Conservation (phyloP, 2,888 invertebrate species). For the Sarcophaga variegata region DNA sequence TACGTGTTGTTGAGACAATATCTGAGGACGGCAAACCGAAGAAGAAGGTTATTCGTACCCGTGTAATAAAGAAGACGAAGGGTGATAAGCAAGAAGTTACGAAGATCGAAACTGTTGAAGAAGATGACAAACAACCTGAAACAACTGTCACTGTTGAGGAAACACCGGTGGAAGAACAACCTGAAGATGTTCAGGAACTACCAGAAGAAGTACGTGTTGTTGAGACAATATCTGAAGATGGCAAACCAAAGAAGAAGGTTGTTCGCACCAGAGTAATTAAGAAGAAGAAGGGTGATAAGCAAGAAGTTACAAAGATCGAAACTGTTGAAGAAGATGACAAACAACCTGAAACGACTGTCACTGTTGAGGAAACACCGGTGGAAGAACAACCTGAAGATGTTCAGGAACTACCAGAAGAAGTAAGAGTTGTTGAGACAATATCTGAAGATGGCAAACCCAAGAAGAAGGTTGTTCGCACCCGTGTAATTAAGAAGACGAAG, state of each 20-base stretch:
- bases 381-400: conserved; percentile 55
- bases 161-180: conserved; percentile 69
- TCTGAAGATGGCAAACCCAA: conserved; percentile 60
- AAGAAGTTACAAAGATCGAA: conserved; percentile 74
- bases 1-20: conserved; percentile 70
- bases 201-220: conserved; percentile 69
- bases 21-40: conserved; percentile 71
- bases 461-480: conserved; percentile 59
- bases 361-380: conserved; percentile 60
- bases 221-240: conserved; percentile 71
- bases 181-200: conserved; percentile 69
- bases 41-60: conserved; percentile 73
- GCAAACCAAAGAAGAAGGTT: conserved; percentile 71
- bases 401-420: conserved; percentile 62
- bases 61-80: conserved; percentile 73
- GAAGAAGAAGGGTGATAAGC: conserved; percentile 73
- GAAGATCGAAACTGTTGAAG: conserved; percentile 74
- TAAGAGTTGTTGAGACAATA: conserved; percentile 55
- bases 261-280: conserved; percentile 74
- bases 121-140: conserved; percentile 24
- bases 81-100: conserved; percentile 74
- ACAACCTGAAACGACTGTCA: conserved; percentile 70
- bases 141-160: conserved; percentile 68
- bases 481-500: conserved; percentile 62
- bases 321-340: conserved; percentile 74